Base-by-base conservation (phyloP, 2,888 invertebrate species). In the Andrena camellia region DNA sequence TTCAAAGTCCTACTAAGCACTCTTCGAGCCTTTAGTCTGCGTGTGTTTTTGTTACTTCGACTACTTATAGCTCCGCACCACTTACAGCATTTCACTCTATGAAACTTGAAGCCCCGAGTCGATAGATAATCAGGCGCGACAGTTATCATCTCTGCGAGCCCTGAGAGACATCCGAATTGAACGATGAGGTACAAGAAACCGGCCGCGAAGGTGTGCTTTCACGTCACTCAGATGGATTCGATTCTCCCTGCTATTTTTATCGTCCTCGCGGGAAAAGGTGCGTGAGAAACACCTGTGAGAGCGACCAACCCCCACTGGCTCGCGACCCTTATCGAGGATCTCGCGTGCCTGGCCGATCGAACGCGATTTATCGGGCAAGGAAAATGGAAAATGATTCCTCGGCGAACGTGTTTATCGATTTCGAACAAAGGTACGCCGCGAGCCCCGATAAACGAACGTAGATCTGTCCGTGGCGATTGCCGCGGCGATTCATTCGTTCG, bases 401-500 rank as follows among this genome's bases (percentile, higher is more conserved):
- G 35, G 77, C 74, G 57, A 74, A 84, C 79, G 84, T 63, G 86
- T 86, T 85, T 76, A 86, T 87, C 86, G 86, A 84, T 86, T 84
- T 82, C 82, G 82, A 80, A 86, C 82, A 82, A 86, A 84, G 84
- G 86, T 78, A 83, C 48, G 84, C 87, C 86, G 81, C 76, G 74
- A 64, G 68, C 6, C 35, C 59, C 82, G 82, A 82, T 79, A 82
- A 82, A 68, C 74, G 67, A 62, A 59, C 72, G 74, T 66, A 87
- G 87, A 86, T 84, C 87, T 80, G 83, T 80, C 77, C 83, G 71
- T 74, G 77, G 67, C 84, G 86, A 86, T 84, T 86, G 76, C 86
- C 68, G 63, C 81, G 76, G 68, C 76, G 80, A 78, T 81, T 79
- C 74, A 76, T 76, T 80, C 79, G 80, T 88, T 86, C 82, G 87